phyloP scores from a whole-genome alignment of 30 jellyfish, hydroid and myxozoan genomes.

The Chrysaora quinquecirrha region DNA sequence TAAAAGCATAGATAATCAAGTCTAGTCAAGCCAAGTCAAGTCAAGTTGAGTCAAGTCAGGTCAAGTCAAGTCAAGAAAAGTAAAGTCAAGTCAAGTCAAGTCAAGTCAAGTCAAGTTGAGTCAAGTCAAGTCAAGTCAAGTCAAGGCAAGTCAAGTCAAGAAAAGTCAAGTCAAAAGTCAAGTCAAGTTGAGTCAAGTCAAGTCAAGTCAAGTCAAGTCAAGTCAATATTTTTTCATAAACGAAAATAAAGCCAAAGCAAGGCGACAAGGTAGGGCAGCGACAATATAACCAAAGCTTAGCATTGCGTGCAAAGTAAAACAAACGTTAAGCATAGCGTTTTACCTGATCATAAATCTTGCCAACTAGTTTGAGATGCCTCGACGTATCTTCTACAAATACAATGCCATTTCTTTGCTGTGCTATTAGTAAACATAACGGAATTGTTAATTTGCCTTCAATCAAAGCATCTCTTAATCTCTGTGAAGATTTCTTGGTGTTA shows the following conservation, averaged over 20 bases:
- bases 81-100: conserved; percentile 1
- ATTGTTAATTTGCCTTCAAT: conserved; percentile 90
- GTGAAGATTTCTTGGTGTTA: conserved; percentile 94
- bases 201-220: conserved; percentile 1
- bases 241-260: too few species aligned
- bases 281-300: too few species aligned
- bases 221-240: too few species aligned
- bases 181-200: neutral
- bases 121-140: neutral
- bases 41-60: neutral
- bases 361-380: conserved; percentile 89
- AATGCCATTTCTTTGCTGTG: conserved; percentile 94
- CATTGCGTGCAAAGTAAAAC: too few species aligned
- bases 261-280: too few species aligned
- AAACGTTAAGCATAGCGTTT: too few species aligned
- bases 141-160: neutral
- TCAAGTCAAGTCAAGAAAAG: neutral
- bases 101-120: neutral
- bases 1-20: neutral
- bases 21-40: neutral
- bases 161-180: neutral
- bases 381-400: conserved; percentile 87
- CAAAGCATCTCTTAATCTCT: conserved; percentile 88
- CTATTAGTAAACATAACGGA: conserved; percentile 90
- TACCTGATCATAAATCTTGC: conserved; percentile 97